Conservation (phyloP, 2,113 vertebrate genomes). For the Parus major region DNA sequence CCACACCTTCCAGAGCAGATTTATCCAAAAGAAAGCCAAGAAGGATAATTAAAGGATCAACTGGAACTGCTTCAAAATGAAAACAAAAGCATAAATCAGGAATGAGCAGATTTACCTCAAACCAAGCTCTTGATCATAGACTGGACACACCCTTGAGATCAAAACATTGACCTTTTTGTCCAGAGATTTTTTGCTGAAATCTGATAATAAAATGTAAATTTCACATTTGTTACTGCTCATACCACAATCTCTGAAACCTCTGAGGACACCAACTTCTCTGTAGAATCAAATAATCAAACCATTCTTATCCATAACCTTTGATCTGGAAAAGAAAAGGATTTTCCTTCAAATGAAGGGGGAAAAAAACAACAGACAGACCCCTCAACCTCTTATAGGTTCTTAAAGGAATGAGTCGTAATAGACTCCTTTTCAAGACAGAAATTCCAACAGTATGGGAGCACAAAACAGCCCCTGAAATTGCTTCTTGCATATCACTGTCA, state of each 20-base stretch:
- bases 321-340: neutral
- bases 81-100: neutral
- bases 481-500: neutral
- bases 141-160: neutral
- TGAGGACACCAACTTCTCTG: neutral
- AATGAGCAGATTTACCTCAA: neutral
- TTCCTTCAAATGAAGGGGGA: neutral
- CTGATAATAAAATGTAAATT: neutral
- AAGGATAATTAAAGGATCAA: neutral
- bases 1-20: neutral
- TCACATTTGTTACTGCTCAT: neutral
- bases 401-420: neutral
- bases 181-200: neutral
- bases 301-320: neutral
- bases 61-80: neutral
- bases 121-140: neutral
- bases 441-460: neutral
- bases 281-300: neutral
- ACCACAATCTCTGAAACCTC: neutral
- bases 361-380: neutral
- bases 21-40: neutral
- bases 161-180: neutral
- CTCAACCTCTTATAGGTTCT: neutral
- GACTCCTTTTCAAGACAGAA: neutral
- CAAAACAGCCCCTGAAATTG: neutral